Evolutionary conservation across 2,888 invertebrate genomes (phyloP).

Genomic region (Agapetus fuscipes): DNA sequence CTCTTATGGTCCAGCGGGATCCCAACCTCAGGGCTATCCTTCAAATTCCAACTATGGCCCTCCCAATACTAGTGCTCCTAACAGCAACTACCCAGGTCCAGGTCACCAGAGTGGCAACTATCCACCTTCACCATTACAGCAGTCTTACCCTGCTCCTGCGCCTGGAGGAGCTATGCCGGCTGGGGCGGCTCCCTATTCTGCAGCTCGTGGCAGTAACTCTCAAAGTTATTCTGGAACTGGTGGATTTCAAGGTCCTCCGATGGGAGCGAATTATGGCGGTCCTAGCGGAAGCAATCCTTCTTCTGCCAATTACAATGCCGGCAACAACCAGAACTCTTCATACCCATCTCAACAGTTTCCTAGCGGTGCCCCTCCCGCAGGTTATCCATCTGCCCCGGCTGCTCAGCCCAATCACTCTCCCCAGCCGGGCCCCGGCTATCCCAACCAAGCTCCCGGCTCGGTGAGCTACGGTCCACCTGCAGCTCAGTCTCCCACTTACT

Average conservation of each 20-base stretch:
- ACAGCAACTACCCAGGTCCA: slow-evolving; percentile 46
- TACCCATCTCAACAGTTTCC: slow-evolving; percentile 44
- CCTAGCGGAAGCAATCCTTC: slow-evolving; percentile 26
- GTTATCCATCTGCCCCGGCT: slow-evolving; percentile 42
- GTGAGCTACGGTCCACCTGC: slow-evolving; percentile 57
- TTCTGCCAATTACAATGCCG: slow-evolving; percentile 39
- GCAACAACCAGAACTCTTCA: slow-evolving; percentile 39
- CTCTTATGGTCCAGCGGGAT: slow-evolving; percentile 54
- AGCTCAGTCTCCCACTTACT: slow-evolving; percentile 53
- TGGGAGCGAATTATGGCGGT: slow-evolving; percentile 34
- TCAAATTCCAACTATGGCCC: slow-evolving; percentile 55
- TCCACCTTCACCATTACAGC: slow-evolving; percentile 38
- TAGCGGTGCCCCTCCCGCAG: slow-evolving; percentile 42
- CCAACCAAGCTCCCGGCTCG: slow-evolving; percentile 45
- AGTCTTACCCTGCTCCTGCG: slow-evolving; percentile 39
- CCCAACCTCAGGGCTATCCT: slow-evolving; percentile 58
- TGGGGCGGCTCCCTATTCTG: slow-evolving; percentile 37
- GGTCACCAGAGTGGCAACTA: slow-evolving; percentile 33
- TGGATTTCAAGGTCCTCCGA: slow-evolving; percentile 39
- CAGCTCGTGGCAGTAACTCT: slow-evolving; percentile 29
- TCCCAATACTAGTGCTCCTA: slow-evolving; percentile 47
- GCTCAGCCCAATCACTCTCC: slow-evolving; percentile 46
- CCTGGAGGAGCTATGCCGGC: slow-evolving; percentile 12
- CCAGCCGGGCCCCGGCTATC: slow-evolving; percentile 48
- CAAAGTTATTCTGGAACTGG: slow-evolving; percentile 42